Percentiles rank a stretch among this genome's conserved stretches.
These are phyloP conservation scores for Drosophila lacicola DNA, from an alignment of 2,888 invertebrate genomes.

Conservation along the genomic window DNA sequence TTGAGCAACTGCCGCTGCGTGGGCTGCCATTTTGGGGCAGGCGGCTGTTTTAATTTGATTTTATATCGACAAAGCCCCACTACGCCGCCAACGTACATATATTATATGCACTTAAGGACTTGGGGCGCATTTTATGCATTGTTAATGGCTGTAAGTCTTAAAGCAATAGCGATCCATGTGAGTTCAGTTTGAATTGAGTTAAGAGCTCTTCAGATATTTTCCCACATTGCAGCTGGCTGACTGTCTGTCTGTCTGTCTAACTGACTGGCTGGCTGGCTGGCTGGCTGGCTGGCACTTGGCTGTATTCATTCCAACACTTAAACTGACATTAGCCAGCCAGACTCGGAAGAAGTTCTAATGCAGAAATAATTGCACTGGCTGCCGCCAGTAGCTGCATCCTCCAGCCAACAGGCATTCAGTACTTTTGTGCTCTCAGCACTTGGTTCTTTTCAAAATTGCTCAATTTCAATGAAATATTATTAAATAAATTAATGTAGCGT, in stretches of 20 bases:
- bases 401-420: slow-evolving; percentile 4
- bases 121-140: slow-evolving; percentile 66
- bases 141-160: slow-evolving; percentile 42
- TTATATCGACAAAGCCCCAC: slow-evolving; percentile 17
- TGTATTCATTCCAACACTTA: slow-evolving; percentile 75
- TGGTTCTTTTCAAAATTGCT: slow-evolving; percentile 66
- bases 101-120: slow-evolving; percentile 67
- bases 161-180: slow-evolving; percentile 14
- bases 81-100: slow-evolving; percentile 21
- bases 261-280: slow-evolving; percentile 7
- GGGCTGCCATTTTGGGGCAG: slow-evolving; percentile 65
- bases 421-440: slow-evolving; percentile 14
- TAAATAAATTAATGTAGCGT: slow-evolving; percentile 79
- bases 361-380: slow-evolving; percentile 77
- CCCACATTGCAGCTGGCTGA: slow-evolving; percentile 59
- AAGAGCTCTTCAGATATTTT: slow-evolving; percentile 45
- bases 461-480: slow-evolving; percentile 81
- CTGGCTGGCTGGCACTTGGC: slow-evolving; percentile 31
- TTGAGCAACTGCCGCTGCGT: slow-evolving; percentile 58
- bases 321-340: slow-evolving; percentile 75
- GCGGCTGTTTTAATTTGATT: slow-evolving; percentile 41
- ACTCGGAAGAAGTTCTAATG: slow-evolving; percentile 68
- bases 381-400: slow-evolving; percentile 56
- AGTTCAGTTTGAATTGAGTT: slow-evolving; percentile 28
- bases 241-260: slow-evolving; percentile 10